Evolutionary conservation across 2,113 vertebrate species (phyloP).

Genomic region (Upupa epops): DNA sequence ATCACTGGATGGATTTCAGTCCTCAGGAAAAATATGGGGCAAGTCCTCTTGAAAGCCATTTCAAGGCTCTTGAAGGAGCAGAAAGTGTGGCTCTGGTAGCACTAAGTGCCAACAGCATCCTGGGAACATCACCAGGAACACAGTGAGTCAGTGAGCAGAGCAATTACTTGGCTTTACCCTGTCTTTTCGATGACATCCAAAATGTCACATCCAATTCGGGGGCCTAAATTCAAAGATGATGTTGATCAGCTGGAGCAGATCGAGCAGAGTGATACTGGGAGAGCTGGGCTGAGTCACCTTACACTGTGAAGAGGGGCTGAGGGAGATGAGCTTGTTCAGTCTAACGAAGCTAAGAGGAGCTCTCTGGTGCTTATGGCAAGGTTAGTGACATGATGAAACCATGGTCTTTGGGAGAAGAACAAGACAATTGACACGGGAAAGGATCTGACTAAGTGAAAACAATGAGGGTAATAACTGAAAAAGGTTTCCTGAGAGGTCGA

Average conservation of each 20-base stretch:
- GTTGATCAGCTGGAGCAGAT: background rate
- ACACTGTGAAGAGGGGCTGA: background rate
- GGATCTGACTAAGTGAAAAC: background rate
- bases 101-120: background rate
- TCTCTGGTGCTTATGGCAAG: background rate
- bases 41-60: background rate
- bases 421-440: background rate
- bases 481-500: background rate
- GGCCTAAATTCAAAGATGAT: background rate
- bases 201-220: background rate
- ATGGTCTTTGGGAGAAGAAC: background rate
- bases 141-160: background rate
- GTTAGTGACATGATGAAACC: background rate
- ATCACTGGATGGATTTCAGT: background rate
- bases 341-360: background rate
- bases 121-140: background rate
- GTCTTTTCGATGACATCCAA: background rate
- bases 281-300: background rate
- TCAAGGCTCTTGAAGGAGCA: background rate
- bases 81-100: background rate
- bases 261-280: background rate
- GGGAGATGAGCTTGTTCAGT: background rate
- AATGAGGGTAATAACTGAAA: background rate
- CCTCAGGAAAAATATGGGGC: background rate
- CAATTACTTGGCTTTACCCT: background rate